These are phyloP conservation scores for Hyles lineata DNA, from an alignment of 2,888 invertebrate species.

Conservation along the genomic window DNA sequence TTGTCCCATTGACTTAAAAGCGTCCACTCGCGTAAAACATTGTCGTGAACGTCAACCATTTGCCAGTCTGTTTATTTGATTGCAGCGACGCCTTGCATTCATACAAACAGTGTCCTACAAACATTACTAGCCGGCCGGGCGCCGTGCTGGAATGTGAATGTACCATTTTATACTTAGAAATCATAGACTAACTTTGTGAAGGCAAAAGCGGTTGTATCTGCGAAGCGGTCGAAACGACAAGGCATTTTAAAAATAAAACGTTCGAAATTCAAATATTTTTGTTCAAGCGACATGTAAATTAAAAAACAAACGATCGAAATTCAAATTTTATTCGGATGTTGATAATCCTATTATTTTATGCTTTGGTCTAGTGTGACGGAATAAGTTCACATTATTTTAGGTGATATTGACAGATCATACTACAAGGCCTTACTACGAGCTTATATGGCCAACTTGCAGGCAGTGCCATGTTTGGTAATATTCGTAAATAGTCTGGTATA, in stretches of 20 bases:
- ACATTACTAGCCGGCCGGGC: conserved; percentile 20
- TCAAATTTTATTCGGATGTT: too few species aligned
- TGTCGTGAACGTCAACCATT: conserved; percentile 7
- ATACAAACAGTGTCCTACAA: conserved; percentile 20
- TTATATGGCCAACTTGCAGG: too few species aligned
- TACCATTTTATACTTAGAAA: conserved; percentile 18
- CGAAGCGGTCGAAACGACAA: background rate
- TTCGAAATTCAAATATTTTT: background rate
- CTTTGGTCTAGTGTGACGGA: too few species aligned
- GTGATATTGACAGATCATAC: too few species aligned
- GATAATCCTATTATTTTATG: too few species aligned
- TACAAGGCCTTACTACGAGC: too few species aligned
- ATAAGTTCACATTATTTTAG: too few species aligned
- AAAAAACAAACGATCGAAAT: too few species aligned
- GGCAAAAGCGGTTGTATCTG: background rate
- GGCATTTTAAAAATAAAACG: background rate
- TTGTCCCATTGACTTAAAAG: conserved; percentile 6
- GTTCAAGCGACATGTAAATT: too few species aligned
- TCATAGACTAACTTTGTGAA: background rate
- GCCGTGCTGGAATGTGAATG: conserved; percentile 26
- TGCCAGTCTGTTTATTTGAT: conserved; percentile 10
- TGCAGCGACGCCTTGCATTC: conserved; percentile 21
- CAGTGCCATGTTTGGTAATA: too few species aligned
- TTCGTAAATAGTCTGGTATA: too few species aligned
- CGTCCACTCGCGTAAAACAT: background rate